A percentile compares a stretch with the other conserved stretches of the same genome.
These are phyloP conservation scores for Hydropotes inermis DNA, from an alignment of 2,113 vertebrate genomes.

Conservation along the genomic window DNA sequence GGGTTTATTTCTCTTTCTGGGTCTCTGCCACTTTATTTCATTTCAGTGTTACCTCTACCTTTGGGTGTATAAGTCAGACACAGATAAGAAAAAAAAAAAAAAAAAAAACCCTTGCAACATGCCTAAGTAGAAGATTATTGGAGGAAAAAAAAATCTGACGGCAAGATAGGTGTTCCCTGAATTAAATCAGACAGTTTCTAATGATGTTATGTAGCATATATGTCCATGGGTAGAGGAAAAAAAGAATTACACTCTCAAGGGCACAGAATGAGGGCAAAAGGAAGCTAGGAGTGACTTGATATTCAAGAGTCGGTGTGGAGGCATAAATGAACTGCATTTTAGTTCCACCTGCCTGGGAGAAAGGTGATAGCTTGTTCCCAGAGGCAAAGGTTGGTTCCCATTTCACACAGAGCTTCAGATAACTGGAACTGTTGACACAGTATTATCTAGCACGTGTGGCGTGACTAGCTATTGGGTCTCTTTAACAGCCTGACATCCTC, in stretches of 20 bases:
- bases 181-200: background rate
- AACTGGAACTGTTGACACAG: background rate
- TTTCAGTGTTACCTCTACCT: background rate
- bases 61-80: background rate
- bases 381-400: background rate
- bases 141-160: background rate
- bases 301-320: background rate
- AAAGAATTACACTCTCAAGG: background rate
- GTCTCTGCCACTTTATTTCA: background rate
- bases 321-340: background rate
- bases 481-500: background rate
- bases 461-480: background rate
- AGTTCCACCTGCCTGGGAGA: background rate
- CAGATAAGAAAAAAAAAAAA: background rate
- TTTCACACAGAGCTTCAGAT: slow-evolving; percentile 38
- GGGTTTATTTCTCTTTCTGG: background rate
- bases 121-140: background rate
- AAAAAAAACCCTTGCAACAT: background rate
- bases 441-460: background rate
- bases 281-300: background rate
- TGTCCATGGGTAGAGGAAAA: background rate
- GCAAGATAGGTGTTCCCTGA: background rate
- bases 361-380: background rate
- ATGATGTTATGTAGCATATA: accelerated
- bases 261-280: background rate